Percentiles rank a stretch among this genome's conserved stretches.
Evolutionary conservation across 2,888 invertebrate genomes (phyloP).

Genomic region (Drosophila neoperkinsi): DNA sequence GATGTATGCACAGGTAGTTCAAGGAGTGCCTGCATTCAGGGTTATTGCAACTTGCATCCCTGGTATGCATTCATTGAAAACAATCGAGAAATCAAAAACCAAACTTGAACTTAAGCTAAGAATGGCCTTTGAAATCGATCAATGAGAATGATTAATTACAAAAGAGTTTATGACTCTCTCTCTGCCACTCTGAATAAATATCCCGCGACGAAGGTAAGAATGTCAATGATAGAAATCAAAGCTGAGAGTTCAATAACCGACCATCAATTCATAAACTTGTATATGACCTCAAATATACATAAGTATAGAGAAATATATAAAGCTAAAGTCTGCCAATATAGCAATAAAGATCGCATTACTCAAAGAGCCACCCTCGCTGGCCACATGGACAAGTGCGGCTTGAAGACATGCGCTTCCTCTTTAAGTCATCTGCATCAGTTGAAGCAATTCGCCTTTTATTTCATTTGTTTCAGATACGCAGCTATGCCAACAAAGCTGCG

Average conservation of each 20-base stretch:
- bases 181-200: background rate
- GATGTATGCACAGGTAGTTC: slow-evolving; percentile 22
- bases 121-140: background rate
- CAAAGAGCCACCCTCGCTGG: slow-evolving; percentile 32
- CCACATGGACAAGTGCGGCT: slow-evolving; percentile 62
- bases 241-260: background rate
- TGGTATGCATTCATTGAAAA: slow-evolving; percentile 3
- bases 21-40: slow-evolving; percentile 21
- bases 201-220: background rate
- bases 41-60: slow-evolving; percentile 11
- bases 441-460: slow-evolving; percentile 40
- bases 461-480: slow-evolving; percentile 51
- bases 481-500: slow-evolving; percentile 74
- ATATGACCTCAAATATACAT: background rate
- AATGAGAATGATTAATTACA: background rate
- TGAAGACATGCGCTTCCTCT: slow-evolving; percentile 76
- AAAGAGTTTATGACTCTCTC: background rate
- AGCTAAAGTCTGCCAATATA: background rate
- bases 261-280: background rate
- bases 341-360: background rate
- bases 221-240: background rate
- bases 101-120: background rate
- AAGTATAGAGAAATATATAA: background rate
- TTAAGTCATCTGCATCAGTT: slow-evolving; percentile 47
- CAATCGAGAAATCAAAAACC: background rate